phyloP scores from a whole-genome alignment of 2,797 vertebrate species.

The Prionace glauca region DNA sequence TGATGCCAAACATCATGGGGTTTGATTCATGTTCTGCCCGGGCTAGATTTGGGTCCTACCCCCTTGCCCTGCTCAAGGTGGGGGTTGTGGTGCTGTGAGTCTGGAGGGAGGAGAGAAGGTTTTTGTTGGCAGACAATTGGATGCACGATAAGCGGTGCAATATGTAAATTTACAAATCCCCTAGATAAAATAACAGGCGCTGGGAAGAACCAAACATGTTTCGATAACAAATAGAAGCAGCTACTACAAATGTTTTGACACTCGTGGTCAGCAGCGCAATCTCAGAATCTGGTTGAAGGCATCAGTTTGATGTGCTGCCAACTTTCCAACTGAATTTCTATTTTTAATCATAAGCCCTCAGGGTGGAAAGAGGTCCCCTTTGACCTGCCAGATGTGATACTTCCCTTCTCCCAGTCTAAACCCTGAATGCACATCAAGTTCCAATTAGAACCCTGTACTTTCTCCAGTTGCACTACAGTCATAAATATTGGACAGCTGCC shows the following conservation, averaged over 20 bases:
- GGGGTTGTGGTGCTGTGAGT: no score
- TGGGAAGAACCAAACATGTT: neutral
- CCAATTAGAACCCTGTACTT: neutral
- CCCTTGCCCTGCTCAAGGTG: no score
- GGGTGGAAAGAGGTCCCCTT: conserved; percentile 15
- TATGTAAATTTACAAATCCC: neutral
- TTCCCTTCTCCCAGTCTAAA: neutral
- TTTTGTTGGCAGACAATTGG: neutral
- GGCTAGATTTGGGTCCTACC: no score
- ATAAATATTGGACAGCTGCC: neutral
- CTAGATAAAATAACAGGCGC: neutral
- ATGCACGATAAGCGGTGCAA: neutral
- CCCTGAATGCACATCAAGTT: neutral
- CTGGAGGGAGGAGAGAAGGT: neutral
- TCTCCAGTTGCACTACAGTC: neutral
- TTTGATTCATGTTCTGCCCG: no score
- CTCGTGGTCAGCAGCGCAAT: neutral
- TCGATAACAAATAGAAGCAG: neutral
- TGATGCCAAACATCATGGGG: no score
- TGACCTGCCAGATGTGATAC: conserved; percentile 26
- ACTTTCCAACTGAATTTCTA: conserved; percentile 31
- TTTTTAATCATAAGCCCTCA: conserved; percentile 16
- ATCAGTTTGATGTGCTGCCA: conserved; percentile 13
- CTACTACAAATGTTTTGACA: neutral
- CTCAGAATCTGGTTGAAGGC: neutral